A percentile compares a stretch with the other conserved stretches of the same genome.
Evolutionary conservation across 2,113 vertebrate species (phyloP).

Genomic region (Motacilla tschutschensis): DNA sequence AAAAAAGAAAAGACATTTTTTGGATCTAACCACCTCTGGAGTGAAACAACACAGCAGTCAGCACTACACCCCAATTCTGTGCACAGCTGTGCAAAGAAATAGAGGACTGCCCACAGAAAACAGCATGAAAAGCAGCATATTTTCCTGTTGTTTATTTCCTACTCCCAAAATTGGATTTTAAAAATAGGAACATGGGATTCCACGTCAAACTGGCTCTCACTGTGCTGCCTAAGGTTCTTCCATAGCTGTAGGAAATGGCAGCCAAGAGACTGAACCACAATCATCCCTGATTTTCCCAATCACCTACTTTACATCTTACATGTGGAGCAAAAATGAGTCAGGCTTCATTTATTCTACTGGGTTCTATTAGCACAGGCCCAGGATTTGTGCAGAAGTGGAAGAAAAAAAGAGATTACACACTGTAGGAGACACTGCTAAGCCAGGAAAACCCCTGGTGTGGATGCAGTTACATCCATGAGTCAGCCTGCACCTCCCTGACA

Average conservation of each 20-base stretch:
- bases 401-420: neutral
- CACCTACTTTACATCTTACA: constrained; percentile 1
- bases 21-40: neutral
- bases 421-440: neutral
- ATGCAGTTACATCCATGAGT: neutral
- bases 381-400: neutral
- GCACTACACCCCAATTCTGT: neutral
- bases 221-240: neutral
- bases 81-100: constrained; percentile 2
- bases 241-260: neutral
- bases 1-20: neutral
- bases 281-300: constrained; percentile 1
- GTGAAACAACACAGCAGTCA: neutral
- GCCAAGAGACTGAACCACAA: neutral
- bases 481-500: neutral
- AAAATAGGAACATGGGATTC: constrained; percentile 8
- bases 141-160: neutral
- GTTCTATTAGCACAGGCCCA: neutral
- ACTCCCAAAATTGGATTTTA: neutral
- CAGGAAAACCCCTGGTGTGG: constrained; percentile 9
- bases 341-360: neutral
- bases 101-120: constrained; percentile 10
- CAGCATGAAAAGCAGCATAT: neutral
- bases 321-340: neutral
- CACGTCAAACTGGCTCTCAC: neutral